These are phyloP conservation scores for Apaloderma vittatum DNA, from an alignment of 2,113 vertebrate genomes.

Conservation along the genomic window DNA sequence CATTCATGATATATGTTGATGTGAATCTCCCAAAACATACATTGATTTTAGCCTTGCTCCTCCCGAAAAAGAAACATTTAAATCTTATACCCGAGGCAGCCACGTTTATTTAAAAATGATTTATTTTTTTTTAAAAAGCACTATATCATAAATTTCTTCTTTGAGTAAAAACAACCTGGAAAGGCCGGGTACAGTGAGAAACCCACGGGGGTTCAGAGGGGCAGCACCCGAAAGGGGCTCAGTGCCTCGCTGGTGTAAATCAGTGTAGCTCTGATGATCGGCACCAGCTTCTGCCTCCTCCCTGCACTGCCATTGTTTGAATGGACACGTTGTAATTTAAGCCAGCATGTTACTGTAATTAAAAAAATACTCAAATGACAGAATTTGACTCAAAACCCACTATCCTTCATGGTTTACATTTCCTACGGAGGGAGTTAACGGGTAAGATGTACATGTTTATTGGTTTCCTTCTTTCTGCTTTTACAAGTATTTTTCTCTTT, in stretches of 20 bases:
- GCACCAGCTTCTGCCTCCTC: slow-evolving; percentile 19
- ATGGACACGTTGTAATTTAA: slow-evolving; percentile 50
- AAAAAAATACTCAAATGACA: slow-evolving; percentile 69
- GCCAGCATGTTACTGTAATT: slow-evolving; percentile 60
- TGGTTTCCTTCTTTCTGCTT: slow-evolving; percentile 68
- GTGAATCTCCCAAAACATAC: not conserved
- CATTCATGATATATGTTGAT: not conserved
- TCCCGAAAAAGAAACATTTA: not conserved
- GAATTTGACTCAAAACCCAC: slow-evolving; percentile 54
- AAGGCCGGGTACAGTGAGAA: not conserved
- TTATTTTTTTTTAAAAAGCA: not conserved
- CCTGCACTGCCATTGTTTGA: slow-evolving; percentile 9
- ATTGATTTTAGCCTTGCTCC: not conserved
- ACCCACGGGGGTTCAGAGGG: not conserved
- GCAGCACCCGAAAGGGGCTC: rapidly evolving
- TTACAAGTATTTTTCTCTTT: slow-evolving; percentile 79
- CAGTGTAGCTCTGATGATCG: not conserved
- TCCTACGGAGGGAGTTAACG: slow-evolving; percentile 70
- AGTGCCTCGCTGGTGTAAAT: not conserved
- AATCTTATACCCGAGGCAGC: not conserved
- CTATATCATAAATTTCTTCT: not conserved
- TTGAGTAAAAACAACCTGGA: not conserved
- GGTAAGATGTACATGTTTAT: slow-evolving; percentile 69
- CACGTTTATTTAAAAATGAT: not conserved
- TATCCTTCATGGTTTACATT: slow-evolving; percentile 67